Conservation (phyloP, 2,888 invertebrate species). For the Muscina levida region DNA sequence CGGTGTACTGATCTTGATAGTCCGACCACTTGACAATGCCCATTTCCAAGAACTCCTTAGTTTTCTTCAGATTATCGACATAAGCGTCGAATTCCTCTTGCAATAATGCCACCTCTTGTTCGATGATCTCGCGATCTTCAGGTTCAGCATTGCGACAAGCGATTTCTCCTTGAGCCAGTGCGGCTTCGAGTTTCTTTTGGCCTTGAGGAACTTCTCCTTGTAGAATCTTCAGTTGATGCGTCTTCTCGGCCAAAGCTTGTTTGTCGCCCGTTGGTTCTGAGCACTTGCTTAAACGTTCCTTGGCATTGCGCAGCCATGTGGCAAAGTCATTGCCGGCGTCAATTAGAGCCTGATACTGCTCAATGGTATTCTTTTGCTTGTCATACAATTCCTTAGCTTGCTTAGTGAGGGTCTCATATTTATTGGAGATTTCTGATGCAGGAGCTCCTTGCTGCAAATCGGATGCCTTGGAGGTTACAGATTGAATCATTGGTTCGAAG, state of each 20-base stretch:
- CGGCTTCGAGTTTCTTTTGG: constrained; percentile 89
- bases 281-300: constrained; percentile 93
- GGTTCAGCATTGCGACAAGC: constrained; percentile 92
- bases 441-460: constrained; percentile 94
- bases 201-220: constrained; percentile 92
- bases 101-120: constrained; percentile 93
- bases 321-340: constrained; percentile 95
- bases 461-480: constrained; percentile 95
- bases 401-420: constrained; percentile 93
- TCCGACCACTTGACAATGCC: constrained; percentile 97
- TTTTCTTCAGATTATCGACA: constrained; percentile 88
- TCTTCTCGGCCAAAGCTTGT: constrained; percentile 91
- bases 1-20: constrained; percentile 94
- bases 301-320: constrained; percentile 94
- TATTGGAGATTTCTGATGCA: constrained; percentile 93
- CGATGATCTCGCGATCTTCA: constrained; percentile 93
- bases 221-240: constrained; percentile 91
- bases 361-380: constrained; percentile 93
- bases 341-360: constrained; percentile 94
- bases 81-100: constrained; percentile 95
- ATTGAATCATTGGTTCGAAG: constrained; percentile 98
- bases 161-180: constrained; percentile 90
- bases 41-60: constrained; percentile 90
- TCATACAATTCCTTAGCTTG: constrained; percentile 94
- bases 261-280: constrained; percentile 96